Conservation (phyloP, 2,113 vertebrate genomes). For the Tauraco erythrolophus region DNA sequence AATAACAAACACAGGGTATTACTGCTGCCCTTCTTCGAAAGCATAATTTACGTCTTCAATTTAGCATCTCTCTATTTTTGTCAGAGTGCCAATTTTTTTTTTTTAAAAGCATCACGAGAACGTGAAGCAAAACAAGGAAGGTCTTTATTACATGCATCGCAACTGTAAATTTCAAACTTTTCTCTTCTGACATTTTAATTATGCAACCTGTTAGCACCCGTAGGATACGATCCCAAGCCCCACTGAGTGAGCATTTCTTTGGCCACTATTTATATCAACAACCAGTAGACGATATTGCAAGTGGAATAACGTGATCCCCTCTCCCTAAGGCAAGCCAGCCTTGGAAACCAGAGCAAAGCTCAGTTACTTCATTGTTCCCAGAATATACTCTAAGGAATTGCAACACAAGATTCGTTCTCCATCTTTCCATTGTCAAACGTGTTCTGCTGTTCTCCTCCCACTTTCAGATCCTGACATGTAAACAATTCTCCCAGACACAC, state of each 20-base stretch:
- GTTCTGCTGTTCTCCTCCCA: background rate
- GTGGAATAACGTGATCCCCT: background rate
- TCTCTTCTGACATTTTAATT: background rate
- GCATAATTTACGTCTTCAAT: background rate
- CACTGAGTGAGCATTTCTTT: background rate
- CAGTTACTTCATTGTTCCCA: background rate
- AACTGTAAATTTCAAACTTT: background rate
- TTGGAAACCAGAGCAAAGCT: background rate
- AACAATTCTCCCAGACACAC: background rate
- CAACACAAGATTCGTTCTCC: background rate
- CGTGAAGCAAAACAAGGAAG: background rate
- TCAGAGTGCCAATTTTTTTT: background rate
- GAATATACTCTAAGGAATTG: slow-evolving; percentile 13
- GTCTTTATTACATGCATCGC: background rate
- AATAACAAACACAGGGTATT: background rate
- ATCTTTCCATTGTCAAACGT: background rate
- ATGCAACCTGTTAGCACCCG: background rate
- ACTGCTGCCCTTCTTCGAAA: slow-evolving; percentile 5
- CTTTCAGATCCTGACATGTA: slow-evolving; percentile 5
- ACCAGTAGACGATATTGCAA: background rate
- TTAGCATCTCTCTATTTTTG: slow-evolving; percentile 17
- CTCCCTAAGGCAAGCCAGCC: background rate
- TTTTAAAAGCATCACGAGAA: background rate
- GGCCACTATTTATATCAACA: background rate
- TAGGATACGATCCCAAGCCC: background rate